Evolutionary conservation across 2,888 invertebrate species (phyloP).

Genomic region (Athetis lepigone): DNA sequence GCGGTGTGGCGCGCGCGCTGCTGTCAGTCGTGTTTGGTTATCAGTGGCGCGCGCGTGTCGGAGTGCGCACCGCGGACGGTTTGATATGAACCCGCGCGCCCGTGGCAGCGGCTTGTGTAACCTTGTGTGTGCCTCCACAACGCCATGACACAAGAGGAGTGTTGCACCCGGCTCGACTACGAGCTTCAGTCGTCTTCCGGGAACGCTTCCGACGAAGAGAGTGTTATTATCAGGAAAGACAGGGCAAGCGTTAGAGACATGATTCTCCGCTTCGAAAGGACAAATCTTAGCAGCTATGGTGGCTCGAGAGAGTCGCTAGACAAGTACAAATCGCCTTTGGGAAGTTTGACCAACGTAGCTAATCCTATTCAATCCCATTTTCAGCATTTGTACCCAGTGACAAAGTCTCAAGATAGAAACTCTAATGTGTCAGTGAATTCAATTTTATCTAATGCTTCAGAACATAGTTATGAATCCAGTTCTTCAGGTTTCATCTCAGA

Average conservation of each 20-base stretch:
- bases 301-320: constrained; percentile 83
- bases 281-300: constrained; percentile 74
- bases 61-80: constrained; percentile 74
- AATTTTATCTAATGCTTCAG: constrained; percentile 86
- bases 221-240: constrained; percentile 80
- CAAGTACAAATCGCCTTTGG: constrained; percentile 79
- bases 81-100: constrained; percentile 83
- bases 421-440: constrained; percentile 89
- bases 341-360: constrained; percentile 84
- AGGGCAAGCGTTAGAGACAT: constrained; percentile 84
- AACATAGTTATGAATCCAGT: constrained; percentile 86
- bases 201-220: constrained; percentile 80
- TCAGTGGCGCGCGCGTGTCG: constrained; percentile 78
- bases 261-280: constrained; percentile 85
- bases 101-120: constrained; percentile 77
- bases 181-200: constrained; percentile 78
- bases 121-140: constrained; percentile 69
- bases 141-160: constrained; percentile 86
- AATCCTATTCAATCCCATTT: constrained; percentile 84
- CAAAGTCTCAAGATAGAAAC: constrained; percentile 83
- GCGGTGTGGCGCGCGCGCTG: constrained; percentile 75
- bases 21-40: constrained; percentile 79
- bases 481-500: constrained; percentile 88
- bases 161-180: constrained; percentile 76
- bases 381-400: constrained; percentile 81